These are phyloP conservation scores for Myzus persicae DNA, from an alignment of 1,140 invertebrate genomes.

Conservation along the genomic window DNA sequence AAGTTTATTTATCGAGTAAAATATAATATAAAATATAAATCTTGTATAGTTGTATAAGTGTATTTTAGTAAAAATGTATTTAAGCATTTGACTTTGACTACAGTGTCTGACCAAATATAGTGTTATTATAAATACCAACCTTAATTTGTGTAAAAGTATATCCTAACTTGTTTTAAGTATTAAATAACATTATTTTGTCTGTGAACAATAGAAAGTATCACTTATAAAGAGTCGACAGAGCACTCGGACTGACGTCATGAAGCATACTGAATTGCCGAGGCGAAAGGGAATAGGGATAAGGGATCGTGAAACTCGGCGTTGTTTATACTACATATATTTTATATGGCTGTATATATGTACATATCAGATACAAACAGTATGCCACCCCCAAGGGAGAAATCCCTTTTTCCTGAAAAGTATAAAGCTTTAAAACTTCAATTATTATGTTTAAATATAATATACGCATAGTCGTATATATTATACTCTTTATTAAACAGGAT, in stretches of 20 bases:
- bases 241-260: constrained; percentile 19
- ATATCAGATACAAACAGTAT: constrained; percentile 26
- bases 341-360: neutral
- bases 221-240: constrained; percentile 12
- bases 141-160: neutral
- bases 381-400: constrained; percentile 40
- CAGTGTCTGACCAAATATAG: neutral
- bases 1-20: neutral
- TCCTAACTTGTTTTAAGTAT: neutral
- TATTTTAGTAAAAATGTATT: neutral
- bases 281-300: constrained; percentile 13
- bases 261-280: constrained; percentile 44
- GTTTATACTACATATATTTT: constrained; percentile 49
- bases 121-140: constrained; percentile 7
- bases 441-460: neutral
- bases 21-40: neutral
- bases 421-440: neutral
- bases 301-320: constrained; percentile 37
- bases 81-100: neutral
- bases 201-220: neutral
- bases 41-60: neutral
- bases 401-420: neutral
- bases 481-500: too few species aligned
- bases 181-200: neutral
- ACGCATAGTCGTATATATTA: too few species aligned